Evolutionary conservation across 2,113 vertebrate genomes (phyloP).

Genomic region (Mormyrus lacerda): DNA sequence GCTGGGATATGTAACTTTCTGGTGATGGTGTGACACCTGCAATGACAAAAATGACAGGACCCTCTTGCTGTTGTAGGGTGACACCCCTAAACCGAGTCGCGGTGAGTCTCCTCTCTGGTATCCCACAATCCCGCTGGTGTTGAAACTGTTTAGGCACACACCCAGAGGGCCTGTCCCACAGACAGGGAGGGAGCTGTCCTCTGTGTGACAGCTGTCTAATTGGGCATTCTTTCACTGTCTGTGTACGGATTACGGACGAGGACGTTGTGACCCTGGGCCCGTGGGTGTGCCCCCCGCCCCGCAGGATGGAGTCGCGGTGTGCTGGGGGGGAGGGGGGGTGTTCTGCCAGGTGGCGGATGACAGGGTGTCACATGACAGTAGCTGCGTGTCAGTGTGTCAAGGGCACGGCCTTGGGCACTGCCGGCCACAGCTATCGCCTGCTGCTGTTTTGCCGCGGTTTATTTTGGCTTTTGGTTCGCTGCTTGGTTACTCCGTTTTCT

Average conservation of each 20-base stretch:
- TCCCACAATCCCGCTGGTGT: conserved; percentile 55
- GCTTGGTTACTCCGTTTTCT: neutral
- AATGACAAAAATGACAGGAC: neutral
- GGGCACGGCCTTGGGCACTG: conserved; percentile 64
- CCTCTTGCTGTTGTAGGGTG: neutral
- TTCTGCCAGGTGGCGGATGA: conserved; percentile 85
- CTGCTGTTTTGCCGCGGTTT: conserved; percentile 34
- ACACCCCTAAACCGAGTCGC: neutral
- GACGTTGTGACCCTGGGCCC: conserved; percentile 90
- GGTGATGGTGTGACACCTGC: neutral
- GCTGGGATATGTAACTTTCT: neutral
- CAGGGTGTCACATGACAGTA: conserved; percentile 82
- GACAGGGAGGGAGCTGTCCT: conserved; percentile 64
- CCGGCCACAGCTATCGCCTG: conserved; percentile 40
- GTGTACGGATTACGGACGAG: conserved; percentile 95
- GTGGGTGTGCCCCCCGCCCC: conserved; percentile 63
- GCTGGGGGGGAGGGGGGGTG: conserved; percentile 35
- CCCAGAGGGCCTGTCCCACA: conserved; percentile 51
- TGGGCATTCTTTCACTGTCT: conserved; percentile 94
- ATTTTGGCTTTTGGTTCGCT: conserved; percentile 16
- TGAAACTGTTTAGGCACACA: conserved; percentile 77
- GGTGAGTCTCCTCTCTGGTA: neutral
- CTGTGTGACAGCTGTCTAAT: conserved; percentile 99
- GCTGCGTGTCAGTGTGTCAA: conserved; percentile 86
- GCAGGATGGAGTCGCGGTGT: conserved; percentile 80